Evolutionary conservation across 2,888 invertebrate genomes (phyloP).

Genomic region (Imbricaverruca yamaguchii): DNA sequence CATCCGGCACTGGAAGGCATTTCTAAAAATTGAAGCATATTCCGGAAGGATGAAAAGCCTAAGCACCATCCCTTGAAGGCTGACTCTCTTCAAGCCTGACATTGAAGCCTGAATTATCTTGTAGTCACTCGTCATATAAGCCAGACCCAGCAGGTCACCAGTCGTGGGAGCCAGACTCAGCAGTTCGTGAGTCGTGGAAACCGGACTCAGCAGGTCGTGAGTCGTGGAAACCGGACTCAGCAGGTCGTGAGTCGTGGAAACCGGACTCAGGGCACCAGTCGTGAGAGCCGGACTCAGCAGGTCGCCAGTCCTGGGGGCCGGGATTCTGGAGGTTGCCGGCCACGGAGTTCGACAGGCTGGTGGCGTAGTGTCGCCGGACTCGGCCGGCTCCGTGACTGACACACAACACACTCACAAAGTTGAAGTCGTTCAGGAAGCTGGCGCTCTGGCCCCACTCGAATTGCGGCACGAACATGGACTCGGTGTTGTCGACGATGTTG

Average conservation of each 20-base stretch:
- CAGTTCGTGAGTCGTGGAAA: too few relatives aligned
- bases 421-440: neutral
- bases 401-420: neutral
- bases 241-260: neutral
- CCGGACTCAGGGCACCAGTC: neutral
- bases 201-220: neutral
- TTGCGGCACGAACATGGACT: neutral
- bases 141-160: neutral
- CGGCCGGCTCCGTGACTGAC: neutral
- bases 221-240: neutral
- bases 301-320: neutral
- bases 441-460: neutral
- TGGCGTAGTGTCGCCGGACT: neutral
- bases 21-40: too few relatives aligned
- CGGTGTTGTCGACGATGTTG: neutral
- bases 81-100: too few relatives aligned
- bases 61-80: too few relatives aligned
- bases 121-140: too few relatives aligned
- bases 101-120: too few relatives aligned
- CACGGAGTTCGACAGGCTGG: neutral
- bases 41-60: too few relatives aligned
- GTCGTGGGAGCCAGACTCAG: neutral
- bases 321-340: neutral
- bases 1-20: too few relatives aligned
- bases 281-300: too few relatives aligned